phyloP scores from a whole-genome alignment of 1,140 invertebrate genomes.

The Bacillus rossius region DNA sequence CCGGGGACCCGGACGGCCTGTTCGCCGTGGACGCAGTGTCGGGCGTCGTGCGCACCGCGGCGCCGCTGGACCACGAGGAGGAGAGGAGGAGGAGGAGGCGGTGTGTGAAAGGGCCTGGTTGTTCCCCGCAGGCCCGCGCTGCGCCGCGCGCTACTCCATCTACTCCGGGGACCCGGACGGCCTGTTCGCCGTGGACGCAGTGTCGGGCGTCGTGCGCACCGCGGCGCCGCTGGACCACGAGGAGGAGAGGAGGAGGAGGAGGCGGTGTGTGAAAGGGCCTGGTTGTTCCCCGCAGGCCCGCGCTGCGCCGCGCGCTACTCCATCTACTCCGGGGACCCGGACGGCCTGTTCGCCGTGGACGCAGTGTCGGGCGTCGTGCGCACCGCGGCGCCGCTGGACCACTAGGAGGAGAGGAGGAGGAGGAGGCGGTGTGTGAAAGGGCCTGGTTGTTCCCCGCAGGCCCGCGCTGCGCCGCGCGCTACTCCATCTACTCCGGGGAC shows the following conservation, averaged over 20 bases:
- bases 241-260: no score
- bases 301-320: constrained; percentile 65
- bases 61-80: constrained; percentile 75
- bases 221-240: constrained; percentile 76
- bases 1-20: constrained; percentile 71
- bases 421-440: no score
- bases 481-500: constrained; percentile 80
- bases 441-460: no score
- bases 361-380: constrained; percentile 68
- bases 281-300: constrained; percentile 52
- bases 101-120: no score
- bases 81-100: no score
- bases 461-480: constrained; percentile 57
- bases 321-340: constrained; percentile 76
- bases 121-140: constrained; percentile 50
- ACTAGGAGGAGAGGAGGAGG: no score
- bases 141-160: constrained; percentile 70
- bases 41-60: constrained; percentile 71
- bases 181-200: constrained; percentile 73
- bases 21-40: constrained; percentile 74
- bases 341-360: constrained; percentile 77
- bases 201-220: constrained; percentile 71
- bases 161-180: constrained; percentile 75
- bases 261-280: no score
- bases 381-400: constrained; percentile 72